Base-by-base conservation (phyloP, 2,888 invertebrate species). In the Amblyjoppa fuscipennis region DNA sequence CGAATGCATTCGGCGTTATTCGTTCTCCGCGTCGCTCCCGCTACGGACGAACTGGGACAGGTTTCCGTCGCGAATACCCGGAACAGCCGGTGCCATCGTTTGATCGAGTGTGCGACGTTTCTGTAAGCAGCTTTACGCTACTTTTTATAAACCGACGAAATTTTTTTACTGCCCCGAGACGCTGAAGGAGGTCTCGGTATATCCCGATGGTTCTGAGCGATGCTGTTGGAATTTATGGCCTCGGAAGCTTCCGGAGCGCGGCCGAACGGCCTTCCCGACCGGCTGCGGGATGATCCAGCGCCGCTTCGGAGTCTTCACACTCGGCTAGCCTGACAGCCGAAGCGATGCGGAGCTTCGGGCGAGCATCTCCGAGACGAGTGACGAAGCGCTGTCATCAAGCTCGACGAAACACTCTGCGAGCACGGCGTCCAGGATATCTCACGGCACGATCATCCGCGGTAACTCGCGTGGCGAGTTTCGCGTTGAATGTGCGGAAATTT, bases 311-410 rank as follows among this genome's bases (percentile, higher is more conserved):
- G 41, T 73, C 38, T 59, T 56, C 56, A 73, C 59, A 34, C 25
- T 59, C 28, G 41, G 56, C 56, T 73, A n/a, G n/a, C 41, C 73
- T 13, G 56, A 34, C 68, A 56, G 56, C 41, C 38, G 73, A 56
- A 73, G 59, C 73, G 73, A 25, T 6, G 13, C 41, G 16, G 34
- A 41, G 11, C 56, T 20, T 38, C 53, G 61, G 34, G 31, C n/a
- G 6, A 31, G 61, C 41, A 16, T 38, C 25, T 20, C 41, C 41
- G 56, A 38, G 20, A 38, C 6, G 56, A 73, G 56, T 73, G 73
- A 41, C 73, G 56, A 73, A 59, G 25, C 56, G 25, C 73, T 13
- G 56, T 73, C 73, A 59, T 56, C 56, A 38, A 38, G 41, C 25
- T 73, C 73, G 28, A 38, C 56, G 25, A 38, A 28, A 74, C 66